Base-by-base conservation (phyloP, 2,888 invertebrate genomes). In the Polia nebulosa region DNA sequence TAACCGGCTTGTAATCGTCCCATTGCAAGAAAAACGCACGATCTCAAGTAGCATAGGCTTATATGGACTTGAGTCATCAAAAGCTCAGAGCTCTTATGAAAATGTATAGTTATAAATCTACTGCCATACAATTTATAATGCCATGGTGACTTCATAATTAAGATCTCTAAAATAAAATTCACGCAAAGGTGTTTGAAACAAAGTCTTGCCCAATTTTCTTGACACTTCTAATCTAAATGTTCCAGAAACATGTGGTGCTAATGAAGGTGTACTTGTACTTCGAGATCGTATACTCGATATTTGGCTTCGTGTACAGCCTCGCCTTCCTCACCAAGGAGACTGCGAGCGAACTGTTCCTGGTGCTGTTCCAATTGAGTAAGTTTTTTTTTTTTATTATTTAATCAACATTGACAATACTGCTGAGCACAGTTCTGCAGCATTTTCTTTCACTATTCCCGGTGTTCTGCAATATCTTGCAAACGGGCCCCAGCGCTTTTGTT, bases 241-340 rank as follows among this genome's bases (percentile, higher is more conserved):
- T 94, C 6, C 93, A 95, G 95, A 95, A 95, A 93, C 93, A 94
- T 78, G 93, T 94, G 61, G 70, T 94, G 13, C 83, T 95, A 1
- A 94, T 95, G 95, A 93, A 92, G 77, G 64, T 92, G 15, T 95
- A 94, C 85, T 84, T 95, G 63, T 94, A 95, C 89, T 95, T 95
- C 85, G 94, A 95, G 89, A 93, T 95, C 45, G 89, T 91, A 4
- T 95, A 95, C 87, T 92, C 94, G 1, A 79, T 91, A 77, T 87
- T 94, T 69, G 95, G 94, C 0, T 93, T 95, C 83, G 76, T 92
- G 47, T 94, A 94, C 89, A 93, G 94, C 80, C 76, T 95, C 59
- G 94, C 92, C 4, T 94, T 92, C 89, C 88, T 95, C 79, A 91
- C 90, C 67, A 87, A 82, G 67, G 95, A 95, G 86, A 89, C 92